Conservation (phyloP, 2,797 vertebrate genomes). For the Mus minutoides region DNA sequence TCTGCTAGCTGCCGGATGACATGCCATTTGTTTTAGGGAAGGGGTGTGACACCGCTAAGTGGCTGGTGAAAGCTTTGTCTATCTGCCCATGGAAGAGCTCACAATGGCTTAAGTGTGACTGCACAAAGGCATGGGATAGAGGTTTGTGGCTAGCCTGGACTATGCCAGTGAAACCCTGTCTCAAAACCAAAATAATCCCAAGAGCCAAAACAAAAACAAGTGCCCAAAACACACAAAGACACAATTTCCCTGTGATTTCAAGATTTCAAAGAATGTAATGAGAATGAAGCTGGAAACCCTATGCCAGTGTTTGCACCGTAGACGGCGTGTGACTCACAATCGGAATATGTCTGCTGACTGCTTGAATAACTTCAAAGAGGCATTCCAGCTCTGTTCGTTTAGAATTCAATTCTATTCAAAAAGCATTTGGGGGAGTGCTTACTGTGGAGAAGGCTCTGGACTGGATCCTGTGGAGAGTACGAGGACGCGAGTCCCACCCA, state of each 20-base stretch:
- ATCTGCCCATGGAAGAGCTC: background rate
- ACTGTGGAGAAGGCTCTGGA: background rate
- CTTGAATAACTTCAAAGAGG: slow-evolving; percentile 13
- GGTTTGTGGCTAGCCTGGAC: background rate
- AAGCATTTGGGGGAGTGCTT: background rate
- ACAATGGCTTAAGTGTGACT: background rate
- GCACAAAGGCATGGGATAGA: background rate
- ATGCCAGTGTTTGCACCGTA: background rate
- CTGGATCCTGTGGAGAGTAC: background rate
- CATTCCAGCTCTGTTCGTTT: slow-evolving; percentile 22
- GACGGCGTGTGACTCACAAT: background rate
- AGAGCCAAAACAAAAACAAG: background rate
- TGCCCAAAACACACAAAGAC: background rate
- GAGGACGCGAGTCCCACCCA: background rate
- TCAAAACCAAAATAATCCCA: background rate
- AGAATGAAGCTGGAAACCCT: background rate
- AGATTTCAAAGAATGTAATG: background rate
- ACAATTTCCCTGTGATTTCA: slow-evolving; percentile 4
- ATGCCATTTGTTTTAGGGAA: background rate
- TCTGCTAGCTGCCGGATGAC: background rate
- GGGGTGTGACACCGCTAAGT: background rate
- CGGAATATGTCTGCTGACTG: background rate
- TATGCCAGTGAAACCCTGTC: background rate
- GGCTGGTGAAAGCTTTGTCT: background rate
- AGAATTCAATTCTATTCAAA: slow-evolving; percentile 9